Conservation (phyloP, 2,797 vertebrate species). For the Streptopelia turtur region DNA sequence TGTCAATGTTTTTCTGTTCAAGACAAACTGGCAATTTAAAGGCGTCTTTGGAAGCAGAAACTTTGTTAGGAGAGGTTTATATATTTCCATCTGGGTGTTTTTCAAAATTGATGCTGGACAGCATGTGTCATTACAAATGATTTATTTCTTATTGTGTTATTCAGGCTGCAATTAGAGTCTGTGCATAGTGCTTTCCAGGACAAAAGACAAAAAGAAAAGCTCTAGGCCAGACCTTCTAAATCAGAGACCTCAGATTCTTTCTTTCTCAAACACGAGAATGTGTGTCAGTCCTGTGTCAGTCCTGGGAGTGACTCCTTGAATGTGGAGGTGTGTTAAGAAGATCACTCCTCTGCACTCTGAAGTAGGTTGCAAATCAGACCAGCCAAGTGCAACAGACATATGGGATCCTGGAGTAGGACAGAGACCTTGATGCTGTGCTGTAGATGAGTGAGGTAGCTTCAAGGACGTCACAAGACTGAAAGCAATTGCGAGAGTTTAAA, state of each 20-base stretch:
- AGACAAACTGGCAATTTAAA: conserved; percentile 7
- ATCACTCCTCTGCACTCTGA: not conserved
- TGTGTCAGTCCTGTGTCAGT: not conserved
- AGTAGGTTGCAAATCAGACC: not conserved
- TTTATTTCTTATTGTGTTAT: conserved; percentile 6
- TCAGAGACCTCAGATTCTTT: not conserved
- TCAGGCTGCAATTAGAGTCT: not conserved
- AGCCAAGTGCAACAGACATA: not conserved
- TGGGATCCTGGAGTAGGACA: not conserved
- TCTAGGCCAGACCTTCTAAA: not conserved
- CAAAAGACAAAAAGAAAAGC: not conserved
- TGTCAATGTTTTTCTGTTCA: not conserved
- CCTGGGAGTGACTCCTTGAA: not conserved
- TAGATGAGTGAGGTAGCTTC: not conserved
- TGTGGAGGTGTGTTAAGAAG: not conserved
- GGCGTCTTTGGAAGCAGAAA: not conserved
- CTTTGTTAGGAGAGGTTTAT: not conserved
- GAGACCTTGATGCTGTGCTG: not conserved
- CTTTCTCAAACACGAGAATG: not conserved
- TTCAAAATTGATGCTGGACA: not conserved
- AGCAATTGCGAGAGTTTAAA: not conserved
- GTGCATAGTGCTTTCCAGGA: not conserved
- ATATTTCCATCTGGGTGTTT: not conserved
- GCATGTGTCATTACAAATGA: not conserved
- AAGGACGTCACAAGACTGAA: not conserved